Evolutionary conservation across 2,797 vertebrate species (phyloP), one percentile per base, ranked within the genome.

Genomic region (Capromys pilorides): DNA sequence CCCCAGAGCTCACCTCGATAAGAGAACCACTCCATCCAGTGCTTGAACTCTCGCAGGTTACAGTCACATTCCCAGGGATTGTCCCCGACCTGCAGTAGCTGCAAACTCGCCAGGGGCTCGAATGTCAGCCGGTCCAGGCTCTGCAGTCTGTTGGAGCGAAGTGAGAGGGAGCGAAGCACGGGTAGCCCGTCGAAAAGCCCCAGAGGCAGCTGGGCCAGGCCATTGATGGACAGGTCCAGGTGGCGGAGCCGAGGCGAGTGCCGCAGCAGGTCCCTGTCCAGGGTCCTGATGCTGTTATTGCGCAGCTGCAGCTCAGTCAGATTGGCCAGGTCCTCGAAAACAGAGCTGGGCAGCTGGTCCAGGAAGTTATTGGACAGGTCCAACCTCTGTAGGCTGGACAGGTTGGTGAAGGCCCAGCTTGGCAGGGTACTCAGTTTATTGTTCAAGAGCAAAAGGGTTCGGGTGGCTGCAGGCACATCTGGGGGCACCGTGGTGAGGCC

Each of bases 1-100:
- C 61, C 6, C 36, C 45, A 11, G 36, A 10, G 33, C 98, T 97
- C 94, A 99, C 99, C 99, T 99, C 99, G 98, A 96, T 99, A 99
- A 92, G 99, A 98, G 95, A 99, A 99, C 99, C 99, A 99, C 97
- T 99, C 99, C 98, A 99, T 99, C 99, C 99, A 99, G 98, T 99
- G 99, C 97, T 99, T 99, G 98, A 99, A 99, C 96, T 99, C 99
- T 0, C 99, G 98, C 59, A 99, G 98, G 98, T 99, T 99, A 98
- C 99, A 99, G 98, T 99, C 99, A 0, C 99, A 99, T 96, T 99
- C 99, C 99, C 99, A 99, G 81, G 99, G 99, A 97, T 99, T 99
- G 61, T 99, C 99, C 90, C 99, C 99, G 16, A 99, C 98, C 97
- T 99, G 99, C 96, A 99, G 98, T 36, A 98, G 98, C 98, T 99